Evolutionary conservation across 2,888 invertebrate genomes (phyloP), one percentile per base, ranked within the genome.

Genomic region (Yponomeuta evonymella): DNA sequence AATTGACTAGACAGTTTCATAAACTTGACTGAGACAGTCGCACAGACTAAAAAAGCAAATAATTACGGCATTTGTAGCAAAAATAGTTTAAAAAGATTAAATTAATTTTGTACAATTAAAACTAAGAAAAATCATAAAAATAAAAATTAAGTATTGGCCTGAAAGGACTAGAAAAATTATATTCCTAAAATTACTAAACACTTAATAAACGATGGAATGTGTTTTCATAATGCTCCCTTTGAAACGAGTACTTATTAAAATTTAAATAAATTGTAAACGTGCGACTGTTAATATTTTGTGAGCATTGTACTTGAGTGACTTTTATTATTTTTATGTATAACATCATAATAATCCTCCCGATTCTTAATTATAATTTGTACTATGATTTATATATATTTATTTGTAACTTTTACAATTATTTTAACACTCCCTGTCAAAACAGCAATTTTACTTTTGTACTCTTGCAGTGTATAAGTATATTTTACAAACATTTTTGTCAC

Each of bases 331-430:
- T 64, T 33, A 48, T 23, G 23, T 15, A 29, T 65, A 43, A 43
- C 43, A 8, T 4, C 43, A 8, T 36, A 43, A 48, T 64, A 64
- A 81, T 77, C 80, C 81, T 80, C 81, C 80, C 83, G 86, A 87
- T 76, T 77, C 88, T 90, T 90, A 91, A 84, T 79, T 87, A 83
- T 90, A 91, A 89, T 91, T 91, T 91, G 90, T 91, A 91, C 90
- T 91, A 88, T 81, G 23, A 29, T 29, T 69, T 43, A 64, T 70
- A 64, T 70, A 48, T 43, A 64, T 70, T 48, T 70, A 48, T 64
- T 15, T 23, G 48, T 64, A 15, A 33, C 67, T 67, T 70, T 63
- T 2, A 70, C 51, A 58, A 58, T 51, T 33, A 30, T 70, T 70
- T 58, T 66, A 65, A 70, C 63, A 63, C 70, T 43, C 29, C 62